Base-by-base conservation (phyloP, 1,140 invertebrate genomes). In the Conus betulinus region DNA sequence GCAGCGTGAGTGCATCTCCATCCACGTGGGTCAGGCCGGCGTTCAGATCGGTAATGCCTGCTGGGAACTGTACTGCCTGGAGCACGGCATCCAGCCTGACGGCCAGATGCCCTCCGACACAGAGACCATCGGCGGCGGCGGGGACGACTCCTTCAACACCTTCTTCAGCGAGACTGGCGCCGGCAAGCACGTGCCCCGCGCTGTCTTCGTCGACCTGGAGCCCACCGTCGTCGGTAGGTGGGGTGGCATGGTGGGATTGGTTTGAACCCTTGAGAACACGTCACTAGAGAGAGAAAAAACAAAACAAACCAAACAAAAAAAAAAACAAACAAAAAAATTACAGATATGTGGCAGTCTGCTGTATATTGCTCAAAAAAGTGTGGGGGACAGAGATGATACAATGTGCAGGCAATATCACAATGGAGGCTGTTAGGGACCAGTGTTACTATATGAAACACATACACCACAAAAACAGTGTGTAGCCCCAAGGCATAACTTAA, bases 201-300 rank as follows among this genome's bases (percentile, higher is more conserved):
- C 60, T 20, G 60, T 63, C 60, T 76, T 76, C 71, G 71, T 76
- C 71, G 71, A 76, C 25, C 71, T 76, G 71, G 71, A 76, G 71
- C 71, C 71, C 71, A 76, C 71, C 71, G 71, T 76, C 25, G 71
- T 76, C 71, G 71, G 71, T 76, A 25, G 23, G 71, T 39, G 39
- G 20, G 0, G 17, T 23, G 8, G 20, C 8, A n/a, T 23, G 8
- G 8, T 74, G 20, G 23, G 25, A 8, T 76, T 76, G 71, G 23
- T 4, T 76, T 76, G 71, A n/a, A 17, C 1, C 8, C n/a, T n/a
- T 76, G 1, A 76, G 8, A 76, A 8, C 8, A n/a, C 20, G 71
- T 25, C 8, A 76, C 13, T n/a, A 76, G 4, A 17, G 8, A 76
- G 23, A 23, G 23, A 76, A 1, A 8, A 76, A 23, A n/a, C 20